These are phyloP conservation scores for Nyleta sp. DNA, from an alignment of 2,888 invertebrate species.

Conservation along the genomic window DNA sequence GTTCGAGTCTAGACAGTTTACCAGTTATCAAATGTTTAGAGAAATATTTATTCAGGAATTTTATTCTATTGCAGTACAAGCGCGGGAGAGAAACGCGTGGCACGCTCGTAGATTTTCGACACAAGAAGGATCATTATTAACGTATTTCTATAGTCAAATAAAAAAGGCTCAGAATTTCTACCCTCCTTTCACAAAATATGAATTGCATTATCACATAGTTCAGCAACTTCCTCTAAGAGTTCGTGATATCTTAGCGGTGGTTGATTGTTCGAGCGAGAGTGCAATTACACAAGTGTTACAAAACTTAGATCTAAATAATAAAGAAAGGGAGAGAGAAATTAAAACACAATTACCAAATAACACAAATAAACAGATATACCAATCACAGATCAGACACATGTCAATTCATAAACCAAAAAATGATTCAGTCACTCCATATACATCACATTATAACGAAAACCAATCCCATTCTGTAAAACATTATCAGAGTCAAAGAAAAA, in stretches of 20 bases:
- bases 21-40: constrained; percentile 6
- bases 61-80: constrained; percentile 37
- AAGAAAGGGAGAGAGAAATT: constrained; percentile 21
- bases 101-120: neutral
- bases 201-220: constrained; percentile 44
- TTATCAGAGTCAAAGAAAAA: no score
- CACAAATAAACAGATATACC: constrained; percentile 14
- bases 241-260: constrained; percentile 21
- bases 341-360: neutral
- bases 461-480: no score
- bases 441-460: no score
- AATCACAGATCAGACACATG: neutral
- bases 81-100: constrained; percentile 29
- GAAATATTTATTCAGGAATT: constrained; percentile 35
- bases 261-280: constrained; percentile 14
- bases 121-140: constrained; percentile 28
- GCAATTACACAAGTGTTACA: constrained; percentile 18
- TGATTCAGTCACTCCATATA: no score
- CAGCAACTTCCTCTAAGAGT: constrained; percentile 44
- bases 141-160: constrained; percentile 45
- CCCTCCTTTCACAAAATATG: constrained; percentile 39
- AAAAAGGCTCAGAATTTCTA: constrained; percentile 34
- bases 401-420: neutral
- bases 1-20: constrained; percentile 20
- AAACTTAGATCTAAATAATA: constrained; percentile 19